A percentile compares a stretch with the other conserved stretches of the same genome.
Conservation (phyloP, 2,797 vertebrate genomes). For the Eptatretus atami region DNA sequence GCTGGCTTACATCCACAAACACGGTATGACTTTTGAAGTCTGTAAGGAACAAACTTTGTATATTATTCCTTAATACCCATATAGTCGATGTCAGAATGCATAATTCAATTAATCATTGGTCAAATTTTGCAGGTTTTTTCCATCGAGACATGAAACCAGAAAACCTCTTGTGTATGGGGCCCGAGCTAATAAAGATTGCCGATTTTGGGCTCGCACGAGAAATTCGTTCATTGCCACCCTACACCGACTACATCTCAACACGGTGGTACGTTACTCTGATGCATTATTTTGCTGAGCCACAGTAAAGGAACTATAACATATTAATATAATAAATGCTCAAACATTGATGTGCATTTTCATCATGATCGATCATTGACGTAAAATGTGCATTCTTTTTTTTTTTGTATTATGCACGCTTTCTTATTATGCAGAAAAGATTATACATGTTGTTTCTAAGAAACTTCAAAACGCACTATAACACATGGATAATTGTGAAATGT, state of each 20-base stretch:
- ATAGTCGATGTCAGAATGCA: too few species aligned
- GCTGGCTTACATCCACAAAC: constrained; percentile 87
- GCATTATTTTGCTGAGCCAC: constrained; percentile 3
- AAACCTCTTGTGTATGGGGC: constrained; percentile 83
- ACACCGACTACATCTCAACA: constrained; percentile 90
- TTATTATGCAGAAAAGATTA: too few species aligned
- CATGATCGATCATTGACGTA: too few species aligned
- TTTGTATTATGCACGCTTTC: too few species aligned
- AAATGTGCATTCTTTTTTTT: too few species aligned
- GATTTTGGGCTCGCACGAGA: constrained; percentile 92
- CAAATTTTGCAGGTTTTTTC: constrained; percentile 37
- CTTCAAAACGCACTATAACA: too few species aligned
- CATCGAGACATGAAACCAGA: constrained; percentile 97
- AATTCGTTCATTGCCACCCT: constrained; percentile 71
- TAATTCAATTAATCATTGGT: neutral
- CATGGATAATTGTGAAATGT: too few species aligned
- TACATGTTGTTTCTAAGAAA: too few species aligned
- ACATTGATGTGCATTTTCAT: neutral
- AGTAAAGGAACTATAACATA: neutral
- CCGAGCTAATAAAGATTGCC: constrained; percentile 84
- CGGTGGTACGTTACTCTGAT: constrained; percentile 30
- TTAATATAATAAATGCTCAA: neutral
- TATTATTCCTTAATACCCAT: too few species aligned
- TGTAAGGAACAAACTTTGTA: too few species aligned
- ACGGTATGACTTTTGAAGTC: constrained; percentile 31